Base-by-base conservation (phyloP, 2,797 vertebrate species). In the Bovichtus diacanthus region DNA sequence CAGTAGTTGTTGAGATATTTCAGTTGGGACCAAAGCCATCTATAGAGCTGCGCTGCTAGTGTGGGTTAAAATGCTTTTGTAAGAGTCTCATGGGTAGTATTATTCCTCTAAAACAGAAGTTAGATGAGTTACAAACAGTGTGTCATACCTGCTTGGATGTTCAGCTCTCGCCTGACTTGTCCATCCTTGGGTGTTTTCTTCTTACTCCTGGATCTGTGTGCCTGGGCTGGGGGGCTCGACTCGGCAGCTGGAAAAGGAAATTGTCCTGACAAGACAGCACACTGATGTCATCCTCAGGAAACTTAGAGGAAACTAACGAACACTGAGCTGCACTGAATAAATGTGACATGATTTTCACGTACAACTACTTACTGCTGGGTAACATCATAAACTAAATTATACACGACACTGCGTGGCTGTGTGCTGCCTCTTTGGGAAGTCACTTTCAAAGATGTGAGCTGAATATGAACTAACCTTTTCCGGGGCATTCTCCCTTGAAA, bases 171-270 rank as follows among this genome's bases (percentile, higher is more conserved):
- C 64, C 92, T 94, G 74, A 93, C 94, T 46, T 91, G 96, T 82
- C 91, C 90, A n/a, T 96, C 94, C 90, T 96, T 98, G 29, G 93
- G 78, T 19, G 89, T 70, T 93, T 96, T 97, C 90, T 96, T 97
- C 92, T 96, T 94, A 72, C 90, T 89, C 81, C 93, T 94, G 64
- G 93, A 93, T 70, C 94, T 95, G 83, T 96, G 94, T 23, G 87
- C 90, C 9, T 90, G 93, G 46, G 93, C 94, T 36, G 87, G 29
- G 56, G 92, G 81, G 87, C 86, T 72, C 74, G 74, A 90, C 62
- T 94, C 93, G 39, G 87, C 86, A 7, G 88, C 82, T 4, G 82
- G 74, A 55, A 86, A 67, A 0, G 74, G 81, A 80, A 88, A 87
- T 91, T 95, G 95, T 76, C 94, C 96, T 97, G 92, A 89, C 78